phyloP scores from a whole-genome alignment of 2,797 vertebrate genomes.

The Staurois parvus region DNA sequence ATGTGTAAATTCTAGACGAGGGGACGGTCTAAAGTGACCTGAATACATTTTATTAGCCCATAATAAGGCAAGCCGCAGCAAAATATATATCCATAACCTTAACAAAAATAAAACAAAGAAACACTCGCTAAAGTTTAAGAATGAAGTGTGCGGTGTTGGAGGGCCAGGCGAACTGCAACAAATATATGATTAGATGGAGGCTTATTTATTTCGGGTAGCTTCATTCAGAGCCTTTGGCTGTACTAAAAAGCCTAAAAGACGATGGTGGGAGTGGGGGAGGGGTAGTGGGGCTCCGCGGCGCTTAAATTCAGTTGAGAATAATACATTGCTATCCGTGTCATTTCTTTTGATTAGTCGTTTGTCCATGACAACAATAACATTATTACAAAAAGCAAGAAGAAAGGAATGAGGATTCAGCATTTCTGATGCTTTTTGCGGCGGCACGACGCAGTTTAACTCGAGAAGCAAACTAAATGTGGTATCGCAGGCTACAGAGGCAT shows the following conservation, averaged over 20 bases:
- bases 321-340: slow-evolving; percentile 64
- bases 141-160: background rate
- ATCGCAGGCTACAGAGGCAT: too few relatives aligned
- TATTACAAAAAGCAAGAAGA: slow-evolving; percentile 70
- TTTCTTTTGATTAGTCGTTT: slow-evolving; percentile 63
- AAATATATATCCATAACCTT: slow-evolving; percentile 31
- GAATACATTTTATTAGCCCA: slow-evolving; percentile 59
- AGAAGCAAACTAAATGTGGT: too few relatives aligned
- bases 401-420: slow-evolving; percentile 32
- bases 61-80: slow-evolving; percentile 47
- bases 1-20: slow-evolving; percentile 60
- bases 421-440: too few relatives aligned
- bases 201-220: slow-evolving; percentile 2
- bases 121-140: slow-evolving; percentile 31
- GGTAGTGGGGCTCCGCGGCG: slow-evolving; percentile 25
- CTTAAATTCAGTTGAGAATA: slow-evolving; percentile 59
- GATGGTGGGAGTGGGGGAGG: slow-evolving; percentile 67
- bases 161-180: background rate
- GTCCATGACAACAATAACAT: slow-evolving; percentile 67
- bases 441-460: too few relatives aligned
- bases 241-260: slow-evolving; percentile 63
- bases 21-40: slow-evolving; percentile 58
- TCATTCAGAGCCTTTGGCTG: slow-evolving; percentile 59
- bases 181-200: background rate
- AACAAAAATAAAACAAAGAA: slow-evolving; percentile 6